Conservation (phyloP, 92 coral and sea anemone species). For the Chrysogorgia sp. region DNA sequence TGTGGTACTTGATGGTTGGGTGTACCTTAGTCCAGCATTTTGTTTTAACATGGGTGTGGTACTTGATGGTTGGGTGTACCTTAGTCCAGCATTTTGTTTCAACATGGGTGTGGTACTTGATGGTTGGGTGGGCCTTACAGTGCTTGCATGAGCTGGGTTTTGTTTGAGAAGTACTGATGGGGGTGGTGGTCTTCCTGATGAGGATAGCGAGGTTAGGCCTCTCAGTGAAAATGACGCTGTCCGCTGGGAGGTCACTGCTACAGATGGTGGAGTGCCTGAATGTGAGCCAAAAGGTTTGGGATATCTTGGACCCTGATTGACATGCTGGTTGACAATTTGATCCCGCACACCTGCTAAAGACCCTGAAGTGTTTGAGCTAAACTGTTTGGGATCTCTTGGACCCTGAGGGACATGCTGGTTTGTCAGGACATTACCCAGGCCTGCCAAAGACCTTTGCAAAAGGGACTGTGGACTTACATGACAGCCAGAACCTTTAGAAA, state of each 20-base stretch:
- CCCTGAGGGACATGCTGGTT: too few relatives aligned
- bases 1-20: background rate
- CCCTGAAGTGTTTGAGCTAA: background rate
- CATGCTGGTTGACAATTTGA: background rate
- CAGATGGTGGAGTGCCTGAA: background rate
- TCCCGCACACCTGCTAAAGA: background rate
- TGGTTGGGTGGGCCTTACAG: background rate
- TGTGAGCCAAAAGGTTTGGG: background rate
- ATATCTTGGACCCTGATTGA: too few relatives aligned
- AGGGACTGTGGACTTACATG: background rate
- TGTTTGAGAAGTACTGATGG: constrained; percentile 20
- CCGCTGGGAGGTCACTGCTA: background rate
- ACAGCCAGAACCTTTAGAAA: background rate
- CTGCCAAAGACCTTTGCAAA: background rate
- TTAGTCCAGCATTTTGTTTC: too few relatives aligned
- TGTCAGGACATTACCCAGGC: background rate
- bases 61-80: background rate
- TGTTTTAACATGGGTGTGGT: background rate
- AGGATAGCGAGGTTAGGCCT: too few relatives aligned
- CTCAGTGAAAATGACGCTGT: background rate
- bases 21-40: background rate
- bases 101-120: background rate
- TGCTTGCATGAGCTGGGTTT: constrained; percentile 3
- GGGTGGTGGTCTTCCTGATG: constrained; percentile 33
- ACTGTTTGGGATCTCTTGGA: too few relatives aligned